These are phyloP conservation scores for Iguana delicatissima DNA, from an alignment of 2,797 vertebrate species.

Conservation along the genomic window DNA sequence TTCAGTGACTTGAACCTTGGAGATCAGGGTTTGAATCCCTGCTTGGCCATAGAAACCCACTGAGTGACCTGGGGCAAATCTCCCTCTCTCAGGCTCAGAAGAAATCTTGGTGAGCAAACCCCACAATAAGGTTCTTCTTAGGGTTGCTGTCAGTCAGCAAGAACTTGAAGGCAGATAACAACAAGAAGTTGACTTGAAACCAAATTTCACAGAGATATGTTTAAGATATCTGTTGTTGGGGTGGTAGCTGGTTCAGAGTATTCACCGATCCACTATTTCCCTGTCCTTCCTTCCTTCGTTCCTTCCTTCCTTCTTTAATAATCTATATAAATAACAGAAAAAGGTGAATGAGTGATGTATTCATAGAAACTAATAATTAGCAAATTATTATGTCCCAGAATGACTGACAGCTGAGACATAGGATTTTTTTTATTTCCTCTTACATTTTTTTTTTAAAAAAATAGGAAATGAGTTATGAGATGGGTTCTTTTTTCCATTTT, in stretches of 20 bases:
- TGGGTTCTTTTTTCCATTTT: not conserved
- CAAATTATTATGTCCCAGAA: slow-evolving; percentile 41
- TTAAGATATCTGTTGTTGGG: not conserved
- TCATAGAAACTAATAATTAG: slow-evolving; percentile 66
- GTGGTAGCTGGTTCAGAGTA: not conserved
- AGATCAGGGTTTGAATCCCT: too few species aligned
- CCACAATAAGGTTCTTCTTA: too few species aligned
- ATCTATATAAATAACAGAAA: slow-evolving; percentile 26
- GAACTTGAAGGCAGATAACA: too few species aligned
- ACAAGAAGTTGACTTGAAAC: not conserved
- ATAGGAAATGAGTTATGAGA: not conserved
- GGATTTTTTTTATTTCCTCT: slow-evolving; percentile 26
- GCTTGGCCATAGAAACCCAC: too few species aligned
- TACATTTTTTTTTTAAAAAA: not conserved
- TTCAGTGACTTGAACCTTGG: too few species aligned
- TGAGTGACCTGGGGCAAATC: too few species aligned
- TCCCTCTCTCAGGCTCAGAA: too few species aligned
- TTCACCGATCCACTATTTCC: not conserved
- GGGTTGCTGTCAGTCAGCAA: too few species aligned
- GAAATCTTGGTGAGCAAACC: too few species aligned
- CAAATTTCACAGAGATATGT: not conserved
- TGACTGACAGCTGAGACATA: slow-evolving; percentile 48
- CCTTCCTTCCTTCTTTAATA: not conserved
- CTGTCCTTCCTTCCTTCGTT: not conserved
- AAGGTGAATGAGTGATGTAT: slow-evolving; percentile 33